Evolutionary conservation across 2,113 vertebrate genomes (phyloP), one percentile per base, ranked within the genome.

Genomic region (Motacilla alba): DNA sequence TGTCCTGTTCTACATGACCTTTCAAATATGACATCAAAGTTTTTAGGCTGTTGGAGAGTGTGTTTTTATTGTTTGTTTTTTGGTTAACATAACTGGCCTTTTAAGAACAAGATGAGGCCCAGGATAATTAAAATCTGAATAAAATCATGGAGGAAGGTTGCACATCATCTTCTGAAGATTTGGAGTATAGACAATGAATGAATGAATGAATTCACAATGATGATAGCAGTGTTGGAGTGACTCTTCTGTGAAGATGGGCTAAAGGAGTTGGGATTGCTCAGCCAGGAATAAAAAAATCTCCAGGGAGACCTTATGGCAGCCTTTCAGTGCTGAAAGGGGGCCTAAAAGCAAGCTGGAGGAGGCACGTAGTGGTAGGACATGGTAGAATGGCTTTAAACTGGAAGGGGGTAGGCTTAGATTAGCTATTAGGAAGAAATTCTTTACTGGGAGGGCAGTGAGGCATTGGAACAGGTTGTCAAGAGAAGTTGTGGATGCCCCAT

Each of bases 321-420:
- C 3, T 62, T 83, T 47, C 30, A 69, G 30, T 19, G 15, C 17
- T 5, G 4, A 55, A 68, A 55, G 7, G 1, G 9, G 4, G 13
- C 5, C 14, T 41, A 55, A 83, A 53, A 47, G 13, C 15, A 76
- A 62, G 14, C 21, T n/a, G 76, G 63, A 55, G 41, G 21, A 15
- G 15, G 14, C 17, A 47, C 0, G 0, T 15, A 35, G 14, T 31
- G 11, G 28, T 39, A 28, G 7, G 5, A 52, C 14, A 37, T 7
- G 10, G 33, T 19, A 6, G 52, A 82, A 55, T 55, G 14, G 3
- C 10, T 76, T 69, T 83, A 35, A 55, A 56, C 26, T 35, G 18
- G 10, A 76, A 76, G 26, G 69, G 4, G 7, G 6, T 49, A 19
- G 10, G 14, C 28, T 76, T 55, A 62, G 18, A 55, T 49, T 35